Evolutionary conservation across 2,113 vertebrate species (phyloP).

Genomic region (Harpagus bidentatus): DNA sequence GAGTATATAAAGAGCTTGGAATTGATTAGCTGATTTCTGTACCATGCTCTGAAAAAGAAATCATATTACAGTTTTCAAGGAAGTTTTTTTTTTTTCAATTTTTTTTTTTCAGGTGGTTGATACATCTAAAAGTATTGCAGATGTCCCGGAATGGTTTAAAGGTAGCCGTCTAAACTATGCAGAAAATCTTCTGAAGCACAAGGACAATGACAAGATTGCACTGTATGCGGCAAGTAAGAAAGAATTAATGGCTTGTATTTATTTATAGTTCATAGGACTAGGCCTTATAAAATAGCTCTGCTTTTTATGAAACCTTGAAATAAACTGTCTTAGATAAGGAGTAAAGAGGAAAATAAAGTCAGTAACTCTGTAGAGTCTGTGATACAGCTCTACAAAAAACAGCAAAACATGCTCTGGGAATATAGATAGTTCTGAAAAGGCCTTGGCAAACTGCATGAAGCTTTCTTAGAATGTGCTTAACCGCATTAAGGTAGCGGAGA

Average conservation of each 20-base stretch:
- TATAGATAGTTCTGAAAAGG: neutral
- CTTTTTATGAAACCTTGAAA: neutral
- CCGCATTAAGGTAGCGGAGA: neutral
- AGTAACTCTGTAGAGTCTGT: neutral
- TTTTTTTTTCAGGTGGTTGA: slow-evolving; percentile 84
- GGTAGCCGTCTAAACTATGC: slow-evolving; percentile 93
- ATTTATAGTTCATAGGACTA: neutral
- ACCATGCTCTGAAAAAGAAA: neutral
- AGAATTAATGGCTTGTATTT: rapidly evolving
- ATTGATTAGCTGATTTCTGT: neutral
- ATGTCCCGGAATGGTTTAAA: slow-evolving; percentile 92
- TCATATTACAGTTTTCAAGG: rapidly evolving
- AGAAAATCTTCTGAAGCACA: slow-evolving; percentile 89
- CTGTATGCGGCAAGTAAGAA: slow-evolving; percentile 90
- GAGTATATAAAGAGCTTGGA: neutral
- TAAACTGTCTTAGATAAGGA: neutral
- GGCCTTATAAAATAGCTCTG: neutral
- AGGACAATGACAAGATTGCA: slow-evolving; percentile 89
- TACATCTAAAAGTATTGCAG: slow-evolving; percentile 81
- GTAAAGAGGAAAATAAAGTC: neutral
- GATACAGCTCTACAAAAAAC: neutral
- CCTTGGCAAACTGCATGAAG: neutral
- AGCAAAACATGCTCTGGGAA: neutral
- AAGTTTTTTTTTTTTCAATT: rapidly evolving
- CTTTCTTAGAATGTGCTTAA: neutral